A percentile compares a stretch with the other conserved stretches of the same genome.
These are phyloP conservation scores for Tiaroga cobitis DNA, from an alignment of 2,797 vertebrate species.

Conservation along the genomic window DNA sequence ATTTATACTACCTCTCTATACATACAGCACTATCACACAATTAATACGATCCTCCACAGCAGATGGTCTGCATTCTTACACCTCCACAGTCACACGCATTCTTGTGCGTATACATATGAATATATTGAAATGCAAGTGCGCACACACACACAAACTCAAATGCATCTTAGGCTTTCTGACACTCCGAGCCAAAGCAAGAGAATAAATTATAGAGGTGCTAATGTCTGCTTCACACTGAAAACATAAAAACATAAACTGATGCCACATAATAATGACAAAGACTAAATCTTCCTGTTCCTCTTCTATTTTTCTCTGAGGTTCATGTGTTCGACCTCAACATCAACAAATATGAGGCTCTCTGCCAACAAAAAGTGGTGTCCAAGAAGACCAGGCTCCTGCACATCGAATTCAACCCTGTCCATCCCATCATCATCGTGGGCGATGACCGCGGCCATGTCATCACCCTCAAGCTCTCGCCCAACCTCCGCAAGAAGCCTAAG, in stretches of 20 bases:
- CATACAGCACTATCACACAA: neutral
- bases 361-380: constrained; percentile 84
- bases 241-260: neutral
- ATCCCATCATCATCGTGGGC: constrained; percentile 89
- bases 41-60: constrained; percentile 43
- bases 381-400: constrained; percentile 89
- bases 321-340: constrained; percentile 90
- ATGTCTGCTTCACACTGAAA: constrained; percentile 10
- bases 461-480: constrained; percentile 94
- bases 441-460: constrained; percentile 82
- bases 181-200: neutral
- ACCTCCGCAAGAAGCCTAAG: constrained; percentile 92
- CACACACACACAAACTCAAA: constrained; percentile 36
- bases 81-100: constrained; percentile 18
- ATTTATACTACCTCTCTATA: neutral
- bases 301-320: constrained; percentile 73
- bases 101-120: constrained; percentile 21
- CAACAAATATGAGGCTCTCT: constrained; percentile 91
- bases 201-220: constrained; percentile 1
- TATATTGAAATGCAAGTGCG: constrained; percentile 12
- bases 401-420: constrained; percentile 86
- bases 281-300: neutral
- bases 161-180: neutral
- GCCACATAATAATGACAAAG: neutral
- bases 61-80: constrained; percentile 63